These are phyloP conservation scores for Enteromius unitaeniatus DNA, from an alignment of 2,797 vertebrate species.

Conservation along the genomic window DNA sequence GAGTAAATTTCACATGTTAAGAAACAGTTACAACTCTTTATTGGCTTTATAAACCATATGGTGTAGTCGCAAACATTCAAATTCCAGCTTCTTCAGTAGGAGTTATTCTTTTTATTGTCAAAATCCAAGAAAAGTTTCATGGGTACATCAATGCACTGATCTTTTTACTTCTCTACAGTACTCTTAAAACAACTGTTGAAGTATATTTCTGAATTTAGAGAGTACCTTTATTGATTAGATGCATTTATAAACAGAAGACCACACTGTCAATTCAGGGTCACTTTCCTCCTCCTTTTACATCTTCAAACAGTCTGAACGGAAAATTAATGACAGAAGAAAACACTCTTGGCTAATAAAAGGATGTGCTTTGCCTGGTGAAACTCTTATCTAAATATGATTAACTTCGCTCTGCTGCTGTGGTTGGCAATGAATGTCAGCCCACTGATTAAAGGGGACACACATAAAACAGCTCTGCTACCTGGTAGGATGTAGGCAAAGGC, in stretches of 20 bases:
- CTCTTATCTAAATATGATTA: conserved; percentile 67
- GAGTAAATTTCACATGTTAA: neutral
- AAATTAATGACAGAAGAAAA: conserved; percentile 53
- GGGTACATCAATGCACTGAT: neutral
- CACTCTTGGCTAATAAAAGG: conserved; percentile 57
- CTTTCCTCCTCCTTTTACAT: conserved; percentile 26
- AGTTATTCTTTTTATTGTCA: neutral
- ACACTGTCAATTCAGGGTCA: conserved; percentile 14
- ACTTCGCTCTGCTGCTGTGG: conserved; percentile 54
- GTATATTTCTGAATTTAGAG: conserved; percentile 1
- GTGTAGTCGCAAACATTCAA: neutral
- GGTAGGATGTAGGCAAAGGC: conserved; percentile 46
- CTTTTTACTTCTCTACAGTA: neutral
- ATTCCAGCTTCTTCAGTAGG: neutral
- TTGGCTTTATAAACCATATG: neutral
- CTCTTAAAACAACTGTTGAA: neutral
- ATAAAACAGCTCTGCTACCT: conserved; percentile 53
- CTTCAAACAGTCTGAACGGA: conserved; percentile 37
- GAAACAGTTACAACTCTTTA: neutral
- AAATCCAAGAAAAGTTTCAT: neutral
- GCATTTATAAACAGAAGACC: conserved; percentile 21
- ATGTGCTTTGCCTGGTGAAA: conserved; percentile 54
- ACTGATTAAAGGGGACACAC: conserved; percentile 52
- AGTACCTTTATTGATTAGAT: conserved; percentile 13
- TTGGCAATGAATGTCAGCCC: conserved; percentile 59